Conservation (phyloP, 2,888 invertebrate genomes). For the Tridacna gigas region DNA sequence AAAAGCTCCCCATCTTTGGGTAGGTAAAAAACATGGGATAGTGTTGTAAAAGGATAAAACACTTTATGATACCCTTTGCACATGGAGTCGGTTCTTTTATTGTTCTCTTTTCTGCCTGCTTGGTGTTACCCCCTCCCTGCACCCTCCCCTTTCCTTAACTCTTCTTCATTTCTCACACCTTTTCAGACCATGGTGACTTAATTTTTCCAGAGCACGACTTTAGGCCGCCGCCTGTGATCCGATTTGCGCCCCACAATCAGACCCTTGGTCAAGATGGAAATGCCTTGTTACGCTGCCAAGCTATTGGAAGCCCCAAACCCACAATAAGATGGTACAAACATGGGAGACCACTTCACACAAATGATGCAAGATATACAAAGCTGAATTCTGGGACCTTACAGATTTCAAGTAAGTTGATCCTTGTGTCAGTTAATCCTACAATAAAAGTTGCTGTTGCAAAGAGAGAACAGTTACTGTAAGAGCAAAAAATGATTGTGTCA, state of each 20-base stretch:
- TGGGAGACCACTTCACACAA: conserved; percentile 84
- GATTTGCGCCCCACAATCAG: conserved; percentile 94
- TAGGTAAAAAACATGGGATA: no score
- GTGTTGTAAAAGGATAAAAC: no score
- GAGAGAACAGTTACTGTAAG: no score
- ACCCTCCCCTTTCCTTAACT: conserved; percentile 35
- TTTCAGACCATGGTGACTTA: conserved; percentile 60
- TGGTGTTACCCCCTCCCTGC: conserved; percentile 37
- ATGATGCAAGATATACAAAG: conserved; percentile 88
- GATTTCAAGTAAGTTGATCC: conserved; percentile 86
- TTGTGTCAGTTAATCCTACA: no score
- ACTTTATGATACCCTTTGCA: no score
- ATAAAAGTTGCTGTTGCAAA: no score
- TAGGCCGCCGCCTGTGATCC: conserved; percentile 92
- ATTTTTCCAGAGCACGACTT: conserved; percentile 80
- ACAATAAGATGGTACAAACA: conserved; percentile 93
- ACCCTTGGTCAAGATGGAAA: conserved; percentile 92
- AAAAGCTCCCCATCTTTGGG: no score
- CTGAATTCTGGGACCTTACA: conserved; percentile 90
- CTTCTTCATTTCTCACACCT: conserved; percentile 49
- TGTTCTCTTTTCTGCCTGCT: conserved; percentile 1
- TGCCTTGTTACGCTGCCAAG: conserved; percentile 93
- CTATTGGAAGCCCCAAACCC: conserved; percentile 89
- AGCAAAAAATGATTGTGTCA: no score
- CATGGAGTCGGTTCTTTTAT: background rate